Evolutionary conservation across 2,113 vertebrate genomes (phyloP).

Genomic region (Tetrao urogallus): DNA sequence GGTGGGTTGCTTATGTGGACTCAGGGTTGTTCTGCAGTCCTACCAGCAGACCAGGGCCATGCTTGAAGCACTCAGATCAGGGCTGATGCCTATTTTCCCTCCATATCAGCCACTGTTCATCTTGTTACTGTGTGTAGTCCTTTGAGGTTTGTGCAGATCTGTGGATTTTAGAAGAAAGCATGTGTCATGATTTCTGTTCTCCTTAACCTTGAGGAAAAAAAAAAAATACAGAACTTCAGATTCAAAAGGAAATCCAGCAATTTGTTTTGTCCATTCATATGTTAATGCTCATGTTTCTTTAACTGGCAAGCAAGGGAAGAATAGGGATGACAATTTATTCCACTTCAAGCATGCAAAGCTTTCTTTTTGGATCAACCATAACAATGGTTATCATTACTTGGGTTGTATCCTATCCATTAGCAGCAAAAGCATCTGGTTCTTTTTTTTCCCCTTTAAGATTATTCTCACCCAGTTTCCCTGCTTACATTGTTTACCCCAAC

Average conservation of each 20-base stretch:
- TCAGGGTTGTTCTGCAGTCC: fast-evolving
- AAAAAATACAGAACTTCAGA: neutral
- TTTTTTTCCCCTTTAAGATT: neutral
- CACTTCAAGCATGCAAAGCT: neutral
- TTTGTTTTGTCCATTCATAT: neutral
- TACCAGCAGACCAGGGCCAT: fast-evolving
- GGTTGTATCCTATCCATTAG: neutral
- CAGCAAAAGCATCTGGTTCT: neutral
- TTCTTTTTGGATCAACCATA: neutral
- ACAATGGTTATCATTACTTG: neutral
- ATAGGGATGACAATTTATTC: neutral
- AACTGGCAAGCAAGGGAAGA: neutral
- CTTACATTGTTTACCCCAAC: neutral
- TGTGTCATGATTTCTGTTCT: neutral
- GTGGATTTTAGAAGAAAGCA: neutral
- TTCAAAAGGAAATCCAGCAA: neutral
- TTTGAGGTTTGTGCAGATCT: neutral
- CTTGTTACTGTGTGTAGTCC: neutral
- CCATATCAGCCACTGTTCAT: fast-evolving
- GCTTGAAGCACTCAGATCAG: neutral
- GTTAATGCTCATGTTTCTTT: neutral
- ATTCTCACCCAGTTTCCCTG: neutral
- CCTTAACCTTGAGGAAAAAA: neutral
- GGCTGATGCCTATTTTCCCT: neutral
- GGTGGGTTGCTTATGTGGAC: neutral